A percentile compares a stretch with the other conserved stretches of the same genome.
Evolutionary conservation across 2,888 invertebrate genomes (phyloP).

Genomic region (Escarpia spicata): DNA sequence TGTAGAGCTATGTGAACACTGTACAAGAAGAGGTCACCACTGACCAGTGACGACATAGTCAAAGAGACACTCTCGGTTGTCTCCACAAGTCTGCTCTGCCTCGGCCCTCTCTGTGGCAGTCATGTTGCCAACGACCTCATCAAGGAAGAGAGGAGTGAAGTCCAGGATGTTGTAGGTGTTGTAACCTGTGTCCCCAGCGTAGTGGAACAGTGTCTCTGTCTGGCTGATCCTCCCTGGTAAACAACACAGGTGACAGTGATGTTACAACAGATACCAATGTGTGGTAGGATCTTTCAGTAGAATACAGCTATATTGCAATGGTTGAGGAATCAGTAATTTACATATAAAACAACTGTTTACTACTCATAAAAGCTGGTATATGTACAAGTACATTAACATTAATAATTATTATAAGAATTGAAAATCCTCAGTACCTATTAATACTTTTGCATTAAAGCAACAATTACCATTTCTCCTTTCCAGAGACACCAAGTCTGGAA

Average conservation of each 20-base stretch:
- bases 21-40: not conserved
- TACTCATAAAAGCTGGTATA: not conserved
- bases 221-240: not conserved
- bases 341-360: not conserved
- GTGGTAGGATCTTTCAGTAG: not conserved
- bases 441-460: not conserved
- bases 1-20: no score
- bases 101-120: not conserved
- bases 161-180: not conserved
- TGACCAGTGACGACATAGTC: not conserved
- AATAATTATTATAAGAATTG: not conserved
- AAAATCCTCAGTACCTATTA: not conserved
- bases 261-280: not conserved
- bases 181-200: not conserved
- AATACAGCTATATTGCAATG: not conserved
- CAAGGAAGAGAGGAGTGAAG: not conserved
- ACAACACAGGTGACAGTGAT: not conserved
- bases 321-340: not conserved
- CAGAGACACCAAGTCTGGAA: not conserved
- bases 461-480: not conserved
- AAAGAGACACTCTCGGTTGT: constrained; percentile 1
- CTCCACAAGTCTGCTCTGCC: constrained; percentile 3
- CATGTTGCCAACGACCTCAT: not conserved
- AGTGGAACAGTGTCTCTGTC: not conserved
- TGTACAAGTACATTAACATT: not conserved